Evolutionary conservation across 2,797 vertebrate genomes (phyloP), one percentile per base, ranked within the genome.

Genomic region (Pagetopsis macropterus): DNA sequence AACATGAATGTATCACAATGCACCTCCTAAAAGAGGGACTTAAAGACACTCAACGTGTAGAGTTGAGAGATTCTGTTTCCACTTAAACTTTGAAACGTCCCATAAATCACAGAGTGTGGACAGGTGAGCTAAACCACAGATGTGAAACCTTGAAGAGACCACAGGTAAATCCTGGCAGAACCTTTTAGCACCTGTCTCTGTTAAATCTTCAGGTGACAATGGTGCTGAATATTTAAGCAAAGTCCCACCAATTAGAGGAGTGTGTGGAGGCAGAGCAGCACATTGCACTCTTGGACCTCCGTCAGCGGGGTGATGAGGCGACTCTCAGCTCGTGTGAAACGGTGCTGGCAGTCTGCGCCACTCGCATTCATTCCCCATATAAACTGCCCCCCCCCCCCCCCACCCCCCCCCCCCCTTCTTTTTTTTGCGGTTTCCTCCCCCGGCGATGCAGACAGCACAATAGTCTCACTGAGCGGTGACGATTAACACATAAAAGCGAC

Each of bases 401-500:
- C 5, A 12, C 54, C 37, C 9, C 19, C 48, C 37, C 9, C 19
- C 48, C 21, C 21, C 2, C 2, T 2, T 2, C 21, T 56, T 61
- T 76, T 63, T 80, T 83, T 79, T 72, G 33, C 45, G 15, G 78
- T 81, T 84, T 84, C 78, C 87, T 85, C 89, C 90, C 87, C 91
- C 84, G 86, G 88, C 84, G 78, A 89, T 79, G 86, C 83, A 84
- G 89, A 86, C 83, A 79, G 88, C 90, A 93, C 91, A 94, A 92
- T 91, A 84, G 90, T 90, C 88, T 92, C 82, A 84, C 89, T 88
- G 92, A 93, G 91, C 88, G 87, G 81, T 83, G 81, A 88, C 88
- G 92, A 94, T 93, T 92, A 93, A 91, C 87, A 91, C 90, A 92
- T 92, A 94, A 93, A 92, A 93, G 91, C 88, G 72, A 87, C 87